Percentiles rank a stretch among this genome's conserved stretches.
Conservation (phyloP, 2,113 vertebrate species). For the Nansenia antarctica region DNA sequence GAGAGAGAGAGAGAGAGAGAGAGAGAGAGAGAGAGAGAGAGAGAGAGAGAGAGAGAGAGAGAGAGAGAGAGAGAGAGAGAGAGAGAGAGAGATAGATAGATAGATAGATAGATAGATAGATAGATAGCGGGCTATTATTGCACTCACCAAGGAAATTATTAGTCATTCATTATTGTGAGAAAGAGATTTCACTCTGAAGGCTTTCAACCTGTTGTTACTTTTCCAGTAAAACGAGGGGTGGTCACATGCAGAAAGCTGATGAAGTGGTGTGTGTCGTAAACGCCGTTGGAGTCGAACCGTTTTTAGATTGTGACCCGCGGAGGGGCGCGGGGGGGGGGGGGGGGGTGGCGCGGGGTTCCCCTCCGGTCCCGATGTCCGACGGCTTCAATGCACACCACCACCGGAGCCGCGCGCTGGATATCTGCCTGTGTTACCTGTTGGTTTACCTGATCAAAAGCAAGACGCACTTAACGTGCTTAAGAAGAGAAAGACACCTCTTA, state of each 20-base stretch:
- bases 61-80: no score
- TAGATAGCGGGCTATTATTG: no score
- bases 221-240: background rate
- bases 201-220: background rate
- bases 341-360: conserved; percentile 4
- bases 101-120: no score
- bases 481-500: background rate
- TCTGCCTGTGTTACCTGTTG: background rate
- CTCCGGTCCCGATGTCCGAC: conserved; percentile 25
- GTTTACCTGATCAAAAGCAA: background rate
- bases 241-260: background rate
- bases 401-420: background rate
- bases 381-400: background rate
- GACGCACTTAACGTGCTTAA: no score
- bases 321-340: background rate
- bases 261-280: background rate
- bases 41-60: no score
- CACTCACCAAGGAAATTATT: no score
- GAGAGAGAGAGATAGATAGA: no score
- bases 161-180: no score
- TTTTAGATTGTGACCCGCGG: conserved; percentile 28
- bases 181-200: no score
- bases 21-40: no score
- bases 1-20: no score
- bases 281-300: background rate